These are phyloP conservation scores for Cryptotermes secundus DNA, from an alignment of 1,140 invertebrate species.

Conservation along the genomic window DNA sequence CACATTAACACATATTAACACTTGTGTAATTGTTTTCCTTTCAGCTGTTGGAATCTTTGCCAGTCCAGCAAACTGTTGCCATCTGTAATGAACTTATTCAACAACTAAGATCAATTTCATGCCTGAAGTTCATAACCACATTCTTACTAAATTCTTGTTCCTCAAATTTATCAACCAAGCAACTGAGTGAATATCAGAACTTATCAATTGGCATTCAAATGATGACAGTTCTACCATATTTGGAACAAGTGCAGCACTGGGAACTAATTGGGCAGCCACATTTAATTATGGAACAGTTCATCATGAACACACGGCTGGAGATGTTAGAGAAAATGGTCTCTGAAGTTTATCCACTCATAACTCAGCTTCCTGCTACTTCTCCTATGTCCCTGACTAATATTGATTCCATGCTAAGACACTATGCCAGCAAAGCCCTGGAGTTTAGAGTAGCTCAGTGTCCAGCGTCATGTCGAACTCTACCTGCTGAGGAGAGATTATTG, in stretches of 20 bases:
- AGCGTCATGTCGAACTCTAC: conserved; percentile 34
- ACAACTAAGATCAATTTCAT: conserved; percentile 59
- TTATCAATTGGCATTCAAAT: conserved; percentile 59
- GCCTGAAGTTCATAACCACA: conserved; percentile 61
- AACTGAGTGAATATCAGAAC: conserved; percentile 54
- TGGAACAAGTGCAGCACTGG: conserved; percentile 58
- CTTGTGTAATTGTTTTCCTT: conserved; percentile 33
- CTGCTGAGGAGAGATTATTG: conserved; percentile 44
- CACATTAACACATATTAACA: too few relatives aligned
- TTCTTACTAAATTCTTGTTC: conserved; percentile 54
- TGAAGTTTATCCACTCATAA: conserved; percentile 37
- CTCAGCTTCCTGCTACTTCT: conserved; percentile 33
- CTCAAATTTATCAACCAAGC: conserved; percentile 39
- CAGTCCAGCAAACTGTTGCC: conserved; percentile 54
- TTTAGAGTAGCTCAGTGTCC: conserved; percentile 54
- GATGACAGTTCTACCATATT: conserved; percentile 55
- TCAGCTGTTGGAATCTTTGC: conserved; percentile 54
- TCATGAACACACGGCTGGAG: conserved; percentile 75
- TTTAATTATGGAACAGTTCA: conserved; percentile 68
- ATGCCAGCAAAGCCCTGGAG: conserved; percentile 71
- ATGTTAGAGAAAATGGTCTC: conserved; percentile 57
- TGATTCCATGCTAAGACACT: conserved; percentile 65
- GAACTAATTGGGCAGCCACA: conserved; percentile 65
- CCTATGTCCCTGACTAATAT: conserved; percentile 53
- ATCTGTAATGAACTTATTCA: conserved; percentile 62